A percentile compares a stretch with the other conserved stretches of the same genome.
Evolutionary conservation across 2,113 vertebrate species (phyloP).

Genomic region (Psittacula cyanocephala): DNA sequence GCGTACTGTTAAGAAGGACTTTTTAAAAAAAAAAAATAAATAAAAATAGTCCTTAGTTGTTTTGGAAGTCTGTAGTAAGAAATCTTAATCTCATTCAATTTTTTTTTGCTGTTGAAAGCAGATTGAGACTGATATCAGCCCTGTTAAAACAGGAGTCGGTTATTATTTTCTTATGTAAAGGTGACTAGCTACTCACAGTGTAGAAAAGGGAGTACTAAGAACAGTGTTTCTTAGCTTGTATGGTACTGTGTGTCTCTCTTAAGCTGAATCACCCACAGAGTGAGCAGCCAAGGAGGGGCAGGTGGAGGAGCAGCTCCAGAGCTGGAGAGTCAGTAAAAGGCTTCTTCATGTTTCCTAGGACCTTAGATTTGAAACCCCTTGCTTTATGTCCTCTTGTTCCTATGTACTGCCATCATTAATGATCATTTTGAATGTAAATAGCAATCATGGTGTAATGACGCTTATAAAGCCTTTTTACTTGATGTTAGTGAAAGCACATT

Average conservation of each 20-base stretch:
- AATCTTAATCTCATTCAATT: neutral
- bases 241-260: neutral
- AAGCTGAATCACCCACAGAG: neutral
- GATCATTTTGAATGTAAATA: neutral
- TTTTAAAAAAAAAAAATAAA: neutral
- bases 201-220: neutral
- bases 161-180: neutral
- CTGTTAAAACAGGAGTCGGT: neutral
- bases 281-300: neutral
- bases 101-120: neutral
- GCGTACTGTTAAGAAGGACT: neutral
- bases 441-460: neutral
- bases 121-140: neutral
- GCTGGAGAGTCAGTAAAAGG: neutral
- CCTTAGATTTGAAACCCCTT: neutral
- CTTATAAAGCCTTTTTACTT: neutral
- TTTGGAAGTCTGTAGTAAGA: neutral
- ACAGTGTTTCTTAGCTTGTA: neutral
- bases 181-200: neutral
- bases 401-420: neutral
- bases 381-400: neutral
- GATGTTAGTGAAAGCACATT: neutral
- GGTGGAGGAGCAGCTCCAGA: neutral
- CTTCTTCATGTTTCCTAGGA: neutral
- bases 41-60: neutral